Evolutionary conservation across 2,797 vertebrate species (phyloP), one percentile per base, ranked within the genome.

Genomic region (Acanthurus tractus): DNA sequence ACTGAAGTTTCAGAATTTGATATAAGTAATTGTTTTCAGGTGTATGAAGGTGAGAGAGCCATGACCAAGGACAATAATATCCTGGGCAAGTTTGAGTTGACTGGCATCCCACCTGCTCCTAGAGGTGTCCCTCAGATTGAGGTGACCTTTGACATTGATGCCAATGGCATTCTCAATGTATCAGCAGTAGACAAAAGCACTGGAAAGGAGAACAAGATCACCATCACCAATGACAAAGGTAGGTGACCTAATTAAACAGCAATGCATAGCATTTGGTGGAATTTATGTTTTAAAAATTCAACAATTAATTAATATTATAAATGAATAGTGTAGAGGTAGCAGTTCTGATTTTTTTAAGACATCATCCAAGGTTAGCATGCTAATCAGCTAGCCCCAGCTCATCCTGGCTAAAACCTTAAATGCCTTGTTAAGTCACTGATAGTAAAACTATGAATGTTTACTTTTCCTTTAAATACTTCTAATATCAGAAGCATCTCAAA

Each of bases 171-270:
- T 86, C 94, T 96, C 57, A 96, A 96, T 59, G 96, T 96, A 54
- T 96, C 95, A 20, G 96, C 96, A 13, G 95, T 92, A n/a, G 96
- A 96, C 91, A 96, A 96, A 93, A 96, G 96, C 92, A 96, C 96
- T 0, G 96, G 95, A 63, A 96, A 96, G 63, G 96, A 96, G 78
- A 96, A 96, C 88, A 96, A 96, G 90, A 96, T 96, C 82, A 96
- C 96, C 59, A 96, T 96, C 70, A 96, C 96, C 22, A 96, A 96
- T 85, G 96, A 96, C 88, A 96, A 96, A 95, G 96, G 96, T 96
- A 76, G 25, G 34, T 14, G 3, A 67, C 1, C 20, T 54, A 3
- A 22, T 6, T 34, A 6, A 34, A 34, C 7, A 34, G 29, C 29
- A 34, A 7, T 34, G 29, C 6, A 6, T 34, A 34, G 6, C 29